Base-by-base conservation (phyloP, 2,113 vertebrate species). In the Rhegmatorhina hoffmannsi region DNA sequence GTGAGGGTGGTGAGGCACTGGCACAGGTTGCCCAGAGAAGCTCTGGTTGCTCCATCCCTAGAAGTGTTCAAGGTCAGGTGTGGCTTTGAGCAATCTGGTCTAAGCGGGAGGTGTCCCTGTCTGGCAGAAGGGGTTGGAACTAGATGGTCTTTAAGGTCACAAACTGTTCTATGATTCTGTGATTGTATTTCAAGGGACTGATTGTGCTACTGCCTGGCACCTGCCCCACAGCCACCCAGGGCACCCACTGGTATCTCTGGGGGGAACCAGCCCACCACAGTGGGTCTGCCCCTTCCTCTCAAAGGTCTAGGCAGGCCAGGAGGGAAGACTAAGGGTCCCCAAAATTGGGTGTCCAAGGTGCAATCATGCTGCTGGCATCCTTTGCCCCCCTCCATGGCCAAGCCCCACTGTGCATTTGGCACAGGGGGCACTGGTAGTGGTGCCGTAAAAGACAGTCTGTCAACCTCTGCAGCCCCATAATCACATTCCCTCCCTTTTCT, bases 261-360 rank as follows among this genome's bases (percentile, higher is more conserved):
- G n/a, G n/a, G n/a, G 6, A 52, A 44, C 47, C 20, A 60, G 33
- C 36, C 56, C 29, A 21, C 14, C 0, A 0, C 44, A 33, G 16
- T 0, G 4, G 6, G 17, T 44, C 23, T 26, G 29, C 13, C 29
- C 1, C 0, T 4, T 56, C n/a, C n/a, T 60, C 7, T 26, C 23
- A 8, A 53, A 1, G 1, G 14, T 31, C 24, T 34, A 17, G 4
- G 28, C 31, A 59, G 59, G 17, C 33, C 29, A 12, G 7, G 20
- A 87, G 64, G 43, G 56, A 62, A 78, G n/a, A 58, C 13, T 38
- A 10, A 23, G 23, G 1, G 10, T 29, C 14, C 52, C 19, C 53
- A 50, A 2, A 43, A 34, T 6, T 4, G 9, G 21, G 9, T 34
- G 8, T 34, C 26, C 5, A 7, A 67, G n/a, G 11, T 40, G 16